phyloP scores from a whole-genome alignment of 2,797 vertebrate genomes.

The Poecilia velifera region DNA sequence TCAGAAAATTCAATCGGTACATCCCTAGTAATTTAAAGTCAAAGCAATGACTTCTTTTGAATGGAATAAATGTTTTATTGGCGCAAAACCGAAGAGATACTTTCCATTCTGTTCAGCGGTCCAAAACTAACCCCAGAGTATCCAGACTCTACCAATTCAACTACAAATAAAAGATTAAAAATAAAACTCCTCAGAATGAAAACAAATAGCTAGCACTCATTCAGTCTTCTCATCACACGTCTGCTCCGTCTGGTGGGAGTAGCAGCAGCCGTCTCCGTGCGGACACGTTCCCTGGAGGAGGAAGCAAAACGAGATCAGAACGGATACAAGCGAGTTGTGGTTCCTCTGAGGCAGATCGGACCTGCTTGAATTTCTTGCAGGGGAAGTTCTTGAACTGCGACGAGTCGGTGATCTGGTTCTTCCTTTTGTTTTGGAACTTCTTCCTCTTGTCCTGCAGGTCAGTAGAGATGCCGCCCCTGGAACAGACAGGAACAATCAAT shows the following conservation, averaged over 20 bases:
- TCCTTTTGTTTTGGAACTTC: conserved; percentile 88
- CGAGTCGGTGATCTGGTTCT: conserved; percentile 69
- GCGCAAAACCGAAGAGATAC: background rate
- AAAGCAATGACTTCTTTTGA: conserved; percentile 56
- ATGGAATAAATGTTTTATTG: background rate
- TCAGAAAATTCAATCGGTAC: background rate
- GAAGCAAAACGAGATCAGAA: background rate
- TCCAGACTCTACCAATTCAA: conserved; percentile 1
- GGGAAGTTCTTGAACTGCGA: conserved; percentile 80
- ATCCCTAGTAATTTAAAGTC: conserved; percentile 1
- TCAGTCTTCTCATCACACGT: conserved; percentile 49
- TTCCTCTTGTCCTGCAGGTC: conserved; percentile 82
- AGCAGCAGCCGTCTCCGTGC: conserved; percentile 82
- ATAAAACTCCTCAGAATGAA: background rate
- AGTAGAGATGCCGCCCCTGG: conserved; percentile 69
- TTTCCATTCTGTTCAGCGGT: background rate
- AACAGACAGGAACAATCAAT: background rate
- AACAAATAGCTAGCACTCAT: conserved; percentile 21
- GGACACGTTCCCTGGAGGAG: conserved; percentile 81
- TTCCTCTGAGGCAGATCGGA: conserved; percentile 38
- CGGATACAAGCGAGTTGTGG: background rate
- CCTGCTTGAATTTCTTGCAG: conserved; percentile 89
- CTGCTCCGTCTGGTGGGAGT: conserved; percentile 77
- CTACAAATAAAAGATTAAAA: conserved; percentile 8
- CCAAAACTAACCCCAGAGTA: background rate